phyloP scores from a whole-genome alignment of 2,888 invertebrate species.

The Allolobophora icterica region DNA sequence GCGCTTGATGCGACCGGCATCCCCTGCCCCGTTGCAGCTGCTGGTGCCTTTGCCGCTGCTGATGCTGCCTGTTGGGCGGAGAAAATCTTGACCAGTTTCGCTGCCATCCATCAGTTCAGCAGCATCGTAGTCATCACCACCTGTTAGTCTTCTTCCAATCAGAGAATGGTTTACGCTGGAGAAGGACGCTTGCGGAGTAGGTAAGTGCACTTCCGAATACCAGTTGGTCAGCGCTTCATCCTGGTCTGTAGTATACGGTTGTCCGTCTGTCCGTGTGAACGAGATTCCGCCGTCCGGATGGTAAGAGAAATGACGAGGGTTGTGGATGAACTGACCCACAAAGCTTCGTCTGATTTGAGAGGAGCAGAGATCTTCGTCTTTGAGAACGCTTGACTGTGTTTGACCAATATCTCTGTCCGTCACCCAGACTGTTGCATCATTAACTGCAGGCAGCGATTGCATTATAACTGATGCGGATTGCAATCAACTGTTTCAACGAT shows the following conservation, averaged over 20 bases:
- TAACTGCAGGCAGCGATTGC: background rate
- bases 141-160: background rate
- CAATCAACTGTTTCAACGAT: background rate
- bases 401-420: background rate
- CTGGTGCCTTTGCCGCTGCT: background rate
- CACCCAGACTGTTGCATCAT: background rate
- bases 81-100: background rate
- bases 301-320: background rate
- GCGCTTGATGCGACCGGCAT: slow-evolving; percentile 75
- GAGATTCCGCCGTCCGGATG: background rate
- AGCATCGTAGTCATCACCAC: background rate
- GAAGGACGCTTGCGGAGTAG: background rate
- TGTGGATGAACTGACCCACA: background rate
- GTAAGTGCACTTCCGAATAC: background rate
- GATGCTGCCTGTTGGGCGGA: background rate
- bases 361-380: background rate
- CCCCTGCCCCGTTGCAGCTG: background rate
- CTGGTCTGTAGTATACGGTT: background rate
- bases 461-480: background rate
- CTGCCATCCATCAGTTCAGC: background rate
- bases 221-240: background rate
- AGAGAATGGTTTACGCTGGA: background rate
- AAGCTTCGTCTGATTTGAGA: background rate
- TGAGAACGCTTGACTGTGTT: background rate
- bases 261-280: background rate